Percentiles rank a stretch among this genome's conserved stretches.
These are phyloP conservation scores for Triplophysa bombifrons DNA, from an alignment of 2,797 vertebrate genomes.

Conservation along the genomic window DNA sequence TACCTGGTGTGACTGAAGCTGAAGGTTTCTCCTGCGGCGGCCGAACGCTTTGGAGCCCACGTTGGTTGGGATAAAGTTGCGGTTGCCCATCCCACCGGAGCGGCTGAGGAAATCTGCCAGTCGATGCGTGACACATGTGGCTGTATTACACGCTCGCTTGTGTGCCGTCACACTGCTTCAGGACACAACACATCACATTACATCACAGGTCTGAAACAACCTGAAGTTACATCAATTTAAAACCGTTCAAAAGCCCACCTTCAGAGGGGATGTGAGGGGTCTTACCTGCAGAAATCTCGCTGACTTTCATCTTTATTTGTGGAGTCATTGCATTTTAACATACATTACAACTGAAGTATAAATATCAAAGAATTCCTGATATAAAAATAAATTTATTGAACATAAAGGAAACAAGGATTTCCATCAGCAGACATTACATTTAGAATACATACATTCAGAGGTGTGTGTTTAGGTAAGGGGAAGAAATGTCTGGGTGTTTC, in stretches of 20 bases:
- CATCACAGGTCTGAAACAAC: neutral
- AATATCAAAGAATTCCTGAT: conserved; percentile 77
- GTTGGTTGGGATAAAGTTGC: conserved; percentile 88
- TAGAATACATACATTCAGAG: conserved; percentile 58
- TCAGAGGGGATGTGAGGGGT: conserved; percentile 19
- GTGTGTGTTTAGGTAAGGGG: neutral
- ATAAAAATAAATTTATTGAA: conserved; percentile 96
- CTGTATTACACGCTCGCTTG: conserved; percentile 92
- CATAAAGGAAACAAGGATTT: conserved; percentile 69
- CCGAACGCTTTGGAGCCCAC: conserved; percentile 91
- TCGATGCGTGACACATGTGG: conserved; percentile 92
- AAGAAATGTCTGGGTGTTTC: neutral
- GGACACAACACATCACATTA: too few relatives aligned
- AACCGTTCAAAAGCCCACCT: neutral
- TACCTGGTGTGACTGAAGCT: conserved; percentile 70
- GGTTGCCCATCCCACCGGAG: conserved; percentile 89
- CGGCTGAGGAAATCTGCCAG: conserved; percentile 92
- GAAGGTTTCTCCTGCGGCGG: conserved; percentile 85
- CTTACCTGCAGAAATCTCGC: conserved; percentile 71
- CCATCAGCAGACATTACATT: conserved; percentile 59
- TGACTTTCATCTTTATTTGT: conserved; percentile 46
- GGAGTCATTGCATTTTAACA: neutral
- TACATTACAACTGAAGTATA: conserved; percentile 37
- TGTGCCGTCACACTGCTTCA: conserved; percentile 83
- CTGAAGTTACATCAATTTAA: neutral